Evolutionary conservation across 2,888 invertebrate species (phyloP).

Genomic region (Ormia ochracea): DNA sequence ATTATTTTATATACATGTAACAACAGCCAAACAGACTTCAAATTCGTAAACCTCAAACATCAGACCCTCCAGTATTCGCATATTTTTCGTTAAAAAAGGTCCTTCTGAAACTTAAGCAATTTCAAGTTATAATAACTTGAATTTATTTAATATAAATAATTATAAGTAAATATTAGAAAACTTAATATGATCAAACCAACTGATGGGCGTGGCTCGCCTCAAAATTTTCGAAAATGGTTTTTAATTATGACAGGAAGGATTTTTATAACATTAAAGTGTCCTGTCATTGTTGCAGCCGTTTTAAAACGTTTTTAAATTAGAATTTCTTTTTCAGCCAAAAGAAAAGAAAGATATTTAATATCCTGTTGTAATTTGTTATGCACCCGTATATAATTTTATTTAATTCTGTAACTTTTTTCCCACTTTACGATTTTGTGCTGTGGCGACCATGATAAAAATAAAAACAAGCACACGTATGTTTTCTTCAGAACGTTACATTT

Average conservation of each 20-base stretch:
- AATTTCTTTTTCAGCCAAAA: not conserved
- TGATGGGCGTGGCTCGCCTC: no score
- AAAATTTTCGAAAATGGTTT: no score
- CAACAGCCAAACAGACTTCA: no score
- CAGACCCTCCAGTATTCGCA: no score
- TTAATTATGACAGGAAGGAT: not conserved
- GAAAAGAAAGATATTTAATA: slow-evolving; percentile 21
- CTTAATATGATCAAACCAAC: no score
- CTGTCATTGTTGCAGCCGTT: not conserved
- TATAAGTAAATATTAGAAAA: no score
- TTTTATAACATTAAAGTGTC: not conserved
- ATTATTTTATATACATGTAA: no score
- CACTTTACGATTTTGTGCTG: not conserved
- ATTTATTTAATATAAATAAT: no score
- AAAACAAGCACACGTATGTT: slow-evolving; percentile 12
- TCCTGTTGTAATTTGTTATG: slow-evolving; percentile 46
- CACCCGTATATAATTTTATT: slow-evolving; percentile 45
- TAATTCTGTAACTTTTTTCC: slow-evolving; percentile 32
- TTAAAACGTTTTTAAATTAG: slow-evolving; percentile 1
- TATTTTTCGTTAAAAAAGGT: no score
- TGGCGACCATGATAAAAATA: not conserved
- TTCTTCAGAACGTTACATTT: not conserved
- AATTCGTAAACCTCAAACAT: no score
- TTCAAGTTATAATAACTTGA: no score
- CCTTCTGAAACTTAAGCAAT: no score